These are phyloP conservation scores for Masticophis lateralis DNA, from an alignment of 2,797 vertebrate species.

Conservation along the genomic window DNA sequence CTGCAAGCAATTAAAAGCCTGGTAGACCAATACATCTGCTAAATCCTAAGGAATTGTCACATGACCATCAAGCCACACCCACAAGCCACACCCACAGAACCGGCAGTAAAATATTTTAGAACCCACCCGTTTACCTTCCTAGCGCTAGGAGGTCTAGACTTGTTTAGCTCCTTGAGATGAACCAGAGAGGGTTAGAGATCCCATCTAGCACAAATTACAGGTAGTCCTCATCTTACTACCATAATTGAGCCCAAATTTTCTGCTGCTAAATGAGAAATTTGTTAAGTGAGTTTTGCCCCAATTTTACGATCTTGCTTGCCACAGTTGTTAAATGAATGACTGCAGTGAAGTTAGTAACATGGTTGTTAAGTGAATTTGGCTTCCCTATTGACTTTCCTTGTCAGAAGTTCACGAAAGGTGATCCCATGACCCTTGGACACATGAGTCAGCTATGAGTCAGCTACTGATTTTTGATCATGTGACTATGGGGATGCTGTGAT, in stretches of 20 bases:
- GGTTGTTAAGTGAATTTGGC: background rate
- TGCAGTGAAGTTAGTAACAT: background rate
- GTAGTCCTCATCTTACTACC: background rate
- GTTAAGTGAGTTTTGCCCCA: background rate
- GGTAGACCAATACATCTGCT: too few relatives aligned
- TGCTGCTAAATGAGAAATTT: background rate
- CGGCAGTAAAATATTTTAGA: too few relatives aligned
- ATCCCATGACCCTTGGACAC: background rate
- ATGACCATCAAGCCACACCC: too few relatives aligned
- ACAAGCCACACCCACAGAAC: too few relatives aligned
- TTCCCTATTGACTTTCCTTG: background rate
- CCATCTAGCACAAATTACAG: background rate
- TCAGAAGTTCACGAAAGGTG: background rate
- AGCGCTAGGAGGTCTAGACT: background rate
- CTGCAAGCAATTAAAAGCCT: too few relatives aligned
- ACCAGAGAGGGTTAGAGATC: background rate
- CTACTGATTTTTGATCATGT: background rate
- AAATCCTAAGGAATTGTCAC: too few relatives aligned
- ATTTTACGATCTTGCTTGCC: background rate
- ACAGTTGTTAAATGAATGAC: background rate
- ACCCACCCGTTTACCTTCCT: background rate
- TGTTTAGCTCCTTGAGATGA: background rate
- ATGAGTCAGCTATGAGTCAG: background rate
- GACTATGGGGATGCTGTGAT: background rate
- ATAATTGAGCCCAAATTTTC: background rate